A percentile compares a stretch with the other conserved stretches of the same genome.
Conservation (phyloP, 2,113 vertebrate genomes). For the Notarius lentiginosus region DNA sequence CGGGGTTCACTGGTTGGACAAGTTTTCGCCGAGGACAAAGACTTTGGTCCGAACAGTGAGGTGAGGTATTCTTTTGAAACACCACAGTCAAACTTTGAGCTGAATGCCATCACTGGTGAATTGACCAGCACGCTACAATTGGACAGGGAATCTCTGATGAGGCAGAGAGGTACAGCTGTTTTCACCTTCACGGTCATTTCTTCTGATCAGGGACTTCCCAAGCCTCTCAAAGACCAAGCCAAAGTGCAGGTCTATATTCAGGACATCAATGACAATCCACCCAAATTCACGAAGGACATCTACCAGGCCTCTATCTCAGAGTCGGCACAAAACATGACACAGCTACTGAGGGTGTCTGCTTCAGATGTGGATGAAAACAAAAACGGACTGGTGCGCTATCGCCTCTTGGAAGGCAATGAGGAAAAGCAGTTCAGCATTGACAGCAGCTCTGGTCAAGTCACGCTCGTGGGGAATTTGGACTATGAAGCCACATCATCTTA, state of each 20-base stretch:
- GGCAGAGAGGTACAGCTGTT: constrained; percentile 84
- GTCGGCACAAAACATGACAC: constrained; percentile 86
- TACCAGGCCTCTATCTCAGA: constrained; percentile 96
- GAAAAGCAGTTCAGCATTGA: constrained; percentile 88
- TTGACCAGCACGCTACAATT: constrained; percentile 85
- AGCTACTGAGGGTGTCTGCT: constrained; percentile 89
- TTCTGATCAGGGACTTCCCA: constrained; percentile 92
- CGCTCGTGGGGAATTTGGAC: constrained; percentile 88
- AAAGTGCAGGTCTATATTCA: constrained; percentile 92
- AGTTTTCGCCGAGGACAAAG: constrained; percentile 89
- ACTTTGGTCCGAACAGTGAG: constrained; percentile 89
- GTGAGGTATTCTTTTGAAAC: constrained; percentile 89
- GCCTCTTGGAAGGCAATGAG: constrained; percentile 85
- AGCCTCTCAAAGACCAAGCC: constrained; percentile 91
- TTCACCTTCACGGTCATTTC: constrained; percentile 88
- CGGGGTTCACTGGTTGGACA: constrained; percentile 85
- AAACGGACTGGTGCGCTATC: constrained; percentile 88
- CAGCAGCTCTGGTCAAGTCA: constrained; percentile 84
- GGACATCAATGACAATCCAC: constrained; percentile 95
- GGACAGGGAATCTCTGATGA: constrained; percentile 91
- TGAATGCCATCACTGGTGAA: constrained; percentile 85
- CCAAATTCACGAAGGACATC: constrained; percentile 92
- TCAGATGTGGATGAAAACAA: constrained; percentile 92
- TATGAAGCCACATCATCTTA: constrained; percentile 88
- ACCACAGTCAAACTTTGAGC: constrained; percentile 87